Percentiles rank a stretch among this genome's conserved stretches.
Conservation (phyloP, 2,113 vertebrate genomes). For the Junco hyemalis region DNA sequence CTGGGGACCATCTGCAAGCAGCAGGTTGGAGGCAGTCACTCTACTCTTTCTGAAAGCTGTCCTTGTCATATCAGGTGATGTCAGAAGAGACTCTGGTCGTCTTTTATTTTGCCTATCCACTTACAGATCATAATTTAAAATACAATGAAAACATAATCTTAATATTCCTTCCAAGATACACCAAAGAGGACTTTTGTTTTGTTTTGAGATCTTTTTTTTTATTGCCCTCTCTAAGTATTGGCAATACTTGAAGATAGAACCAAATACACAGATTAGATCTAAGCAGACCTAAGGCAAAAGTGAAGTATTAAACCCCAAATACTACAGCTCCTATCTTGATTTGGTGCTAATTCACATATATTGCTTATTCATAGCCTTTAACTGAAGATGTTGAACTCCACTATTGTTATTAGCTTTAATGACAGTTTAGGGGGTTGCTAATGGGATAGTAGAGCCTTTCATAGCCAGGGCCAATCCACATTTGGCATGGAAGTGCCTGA, state of each 20-base stretch:
- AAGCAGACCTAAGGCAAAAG: background rate
- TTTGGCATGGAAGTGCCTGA: background rate
- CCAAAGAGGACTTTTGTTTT: background rate
- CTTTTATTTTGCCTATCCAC: background rate
- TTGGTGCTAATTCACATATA: background rate
- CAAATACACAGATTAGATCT: background rate
- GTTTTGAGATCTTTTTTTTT: rapidly evolving
- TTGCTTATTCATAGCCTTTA: background rate
- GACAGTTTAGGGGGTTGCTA: background rate
- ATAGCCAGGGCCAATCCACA: background rate
- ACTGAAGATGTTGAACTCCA: background rate
- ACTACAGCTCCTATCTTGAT: background rate
- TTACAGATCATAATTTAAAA: background rate
- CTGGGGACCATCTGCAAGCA: background rate
- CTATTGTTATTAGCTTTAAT: background rate
- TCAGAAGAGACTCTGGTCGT: background rate
- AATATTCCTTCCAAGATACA: background rate
- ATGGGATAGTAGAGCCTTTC: background rate
- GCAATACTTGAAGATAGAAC: background rate
- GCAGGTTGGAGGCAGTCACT: background rate
- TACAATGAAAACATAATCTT: background rate
- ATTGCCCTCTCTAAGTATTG: background rate
- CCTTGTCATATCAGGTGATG: background rate
- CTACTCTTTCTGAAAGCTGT: background rate
- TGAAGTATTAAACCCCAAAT: background rate